These are phyloP conservation scores for Stenurella melanura DNA, from an alignment of 2,888 invertebrate species.

Conservation along the genomic window DNA sequence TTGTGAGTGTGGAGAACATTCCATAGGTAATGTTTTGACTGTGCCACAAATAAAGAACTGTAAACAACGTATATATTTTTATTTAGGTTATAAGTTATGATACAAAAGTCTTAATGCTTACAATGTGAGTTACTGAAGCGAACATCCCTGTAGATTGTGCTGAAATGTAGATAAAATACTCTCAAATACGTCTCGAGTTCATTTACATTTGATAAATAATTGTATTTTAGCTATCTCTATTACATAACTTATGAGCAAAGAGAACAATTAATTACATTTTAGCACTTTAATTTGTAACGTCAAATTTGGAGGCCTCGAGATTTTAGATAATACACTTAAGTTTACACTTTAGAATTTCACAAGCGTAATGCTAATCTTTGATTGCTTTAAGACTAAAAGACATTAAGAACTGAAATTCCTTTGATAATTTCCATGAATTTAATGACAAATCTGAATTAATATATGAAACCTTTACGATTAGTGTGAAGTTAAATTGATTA, in stretches of 20 bases:
- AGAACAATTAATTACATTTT: background rate
- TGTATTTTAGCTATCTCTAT: background rate
- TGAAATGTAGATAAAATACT: too few species aligned
- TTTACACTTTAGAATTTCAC: conserved; percentile 15
- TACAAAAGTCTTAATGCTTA: too few species aligned
- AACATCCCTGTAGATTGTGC: too few species aligned
- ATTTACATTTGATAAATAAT: background rate
- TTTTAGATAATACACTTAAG: conserved; percentile 20
- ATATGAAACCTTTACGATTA: conserved; percentile 6
- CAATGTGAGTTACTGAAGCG: too few species aligned
- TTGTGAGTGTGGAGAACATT: too few species aligned
- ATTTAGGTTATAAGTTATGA: too few species aligned
- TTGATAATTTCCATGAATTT: conserved; percentile 35
- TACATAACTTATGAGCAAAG: background rate
- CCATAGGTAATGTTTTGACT: too few species aligned
- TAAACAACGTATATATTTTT: too few species aligned
- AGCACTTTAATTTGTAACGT: background rate
- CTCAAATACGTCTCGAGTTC: too few species aligned
- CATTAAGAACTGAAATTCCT: conserved; percentile 11
- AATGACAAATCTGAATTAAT: conserved; percentile 28
- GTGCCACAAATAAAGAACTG: too few species aligned
- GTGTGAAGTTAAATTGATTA: background rate
- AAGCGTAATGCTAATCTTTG: background rate
- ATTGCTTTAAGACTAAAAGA: conserved; percentile 21
- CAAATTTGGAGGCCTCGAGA: background rate